Evolutionary conservation across 2,797 vertebrate species (phyloP), one percentile per base, ranked within the genome.

Genomic region (Channa striata): DNA sequence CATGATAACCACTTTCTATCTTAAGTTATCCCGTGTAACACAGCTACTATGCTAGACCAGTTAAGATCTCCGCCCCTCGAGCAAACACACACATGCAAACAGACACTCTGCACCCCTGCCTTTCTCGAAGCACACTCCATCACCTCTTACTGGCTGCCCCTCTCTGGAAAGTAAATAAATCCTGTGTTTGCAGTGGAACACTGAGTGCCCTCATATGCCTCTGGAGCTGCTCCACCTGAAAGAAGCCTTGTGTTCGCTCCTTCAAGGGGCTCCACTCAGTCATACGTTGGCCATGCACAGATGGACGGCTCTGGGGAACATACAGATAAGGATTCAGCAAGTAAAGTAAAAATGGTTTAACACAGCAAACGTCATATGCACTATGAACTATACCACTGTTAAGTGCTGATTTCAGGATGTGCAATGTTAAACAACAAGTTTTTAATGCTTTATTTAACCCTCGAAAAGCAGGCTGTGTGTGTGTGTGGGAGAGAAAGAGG

Each of bases 81-180:
- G 40, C 58, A 75, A 34, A 77, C 53, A 65, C 33, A 49, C 19
- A 19, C 23, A 43, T 8, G 6, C 19, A 69, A 42, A 48, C 42
- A 66, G 53, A 65, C 59, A 69, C 59, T 40, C 49, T 72, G 62
- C 40, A 77, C 51, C 70, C 25, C 72, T 69, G 75, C 63, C 51
- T 74, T 63, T 72, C 59, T 68, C 43, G 44, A 34, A 68, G 61
- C 68, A 77, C 72, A 86, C 78, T 75, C 66, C 72, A 65, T 79
- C 81, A 80, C 74, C 56, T 82, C 69, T 80, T 71, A 77, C 78
- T 76, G 71, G 80, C 67, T 56, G 75, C 66, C 80, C 73, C 77
- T 81, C 8, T 1, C 59, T 72, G 77, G 39, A 80, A 82, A 85
- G 90, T 91, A 92, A 92, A 92, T 86, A 92, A 87, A 89, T 87